Percentiles rank a stretch among this genome's conserved stretches.
Evolutionary conservation across 2,113 vertebrate species (phyloP).

Genomic region (Illadopsis cleaveri): DNA sequence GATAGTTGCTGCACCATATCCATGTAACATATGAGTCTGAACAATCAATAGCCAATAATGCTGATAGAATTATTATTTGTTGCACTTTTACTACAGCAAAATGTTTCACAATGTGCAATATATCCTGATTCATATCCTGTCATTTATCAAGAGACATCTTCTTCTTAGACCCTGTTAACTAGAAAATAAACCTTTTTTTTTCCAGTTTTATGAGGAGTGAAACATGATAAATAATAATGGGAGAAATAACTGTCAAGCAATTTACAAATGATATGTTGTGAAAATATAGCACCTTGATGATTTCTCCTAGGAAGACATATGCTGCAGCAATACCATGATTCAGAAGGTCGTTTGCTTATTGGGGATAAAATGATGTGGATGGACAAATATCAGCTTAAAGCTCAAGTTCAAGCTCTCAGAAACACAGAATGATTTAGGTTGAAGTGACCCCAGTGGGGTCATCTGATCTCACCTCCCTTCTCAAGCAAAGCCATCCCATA

Average conservation of each 20-base stretch:
- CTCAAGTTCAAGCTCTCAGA: background rate
- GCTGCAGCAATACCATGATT: background rate
- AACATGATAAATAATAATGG: conserved; percentile 62
- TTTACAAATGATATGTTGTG: conserved; percentile 21
- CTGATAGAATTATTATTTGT: conserved; percentile 55
- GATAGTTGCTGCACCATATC: background rate
- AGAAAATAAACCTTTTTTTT: conserved; percentile 22
- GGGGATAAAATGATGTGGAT: background rate
- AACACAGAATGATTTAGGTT: background rate
- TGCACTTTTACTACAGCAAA: conserved; percentile 54
- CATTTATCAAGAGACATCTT: conserved; percentile 64
- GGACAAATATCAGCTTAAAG: background rate
- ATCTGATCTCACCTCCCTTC: fast-evolving
- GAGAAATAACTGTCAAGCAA: conserved; percentile 53
- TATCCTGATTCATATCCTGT: conserved; percentile 59
- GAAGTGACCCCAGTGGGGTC: fast-evolving
- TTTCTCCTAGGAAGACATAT: conserved; percentile 20
- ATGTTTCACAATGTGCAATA: conserved; percentile 22
- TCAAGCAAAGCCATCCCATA: fast-evolving
- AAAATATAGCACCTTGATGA: background rate
- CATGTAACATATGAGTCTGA: background rate
- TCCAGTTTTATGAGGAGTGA: conserved; percentile 51
- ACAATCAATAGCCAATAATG: conserved; percentile 55
- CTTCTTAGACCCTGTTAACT: conserved; percentile 42
- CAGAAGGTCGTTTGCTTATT: background rate